Percentiles rank a stretch among this genome's conserved stretches.
These are phyloP conservation scores for Antrozous pallidus DNA, from an alignment of 2,797 vertebrate species.

Conservation along the genomic window DNA sequence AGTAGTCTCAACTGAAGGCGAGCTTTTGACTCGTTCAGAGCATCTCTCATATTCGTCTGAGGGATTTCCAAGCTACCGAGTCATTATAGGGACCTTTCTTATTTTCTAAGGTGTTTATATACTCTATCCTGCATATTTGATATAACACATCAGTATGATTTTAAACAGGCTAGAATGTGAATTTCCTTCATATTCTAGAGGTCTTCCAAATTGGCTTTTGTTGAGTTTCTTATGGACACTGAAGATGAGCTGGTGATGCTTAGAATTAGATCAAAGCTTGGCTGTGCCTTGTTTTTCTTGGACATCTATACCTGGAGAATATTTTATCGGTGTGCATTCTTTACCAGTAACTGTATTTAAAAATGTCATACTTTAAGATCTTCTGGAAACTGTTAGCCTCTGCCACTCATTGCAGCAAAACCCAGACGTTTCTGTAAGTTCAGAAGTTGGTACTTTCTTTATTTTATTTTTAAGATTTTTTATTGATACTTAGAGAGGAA, in stretches of 20 bases:
- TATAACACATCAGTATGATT: background rate
- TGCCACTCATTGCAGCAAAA: background rate
- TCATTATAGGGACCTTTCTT: background rate
- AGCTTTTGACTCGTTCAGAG: background rate
- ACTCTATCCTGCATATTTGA: background rate
- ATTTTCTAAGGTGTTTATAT: background rate
- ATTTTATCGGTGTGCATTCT: background rate
- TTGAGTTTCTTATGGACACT: background rate
- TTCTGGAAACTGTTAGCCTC: conserved; percentile 16
- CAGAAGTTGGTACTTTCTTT: background rate
- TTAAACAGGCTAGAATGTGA: background rate
- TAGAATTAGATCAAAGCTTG: conserved; percentile 23
- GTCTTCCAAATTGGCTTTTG: background rate
- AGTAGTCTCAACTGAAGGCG: background rate
- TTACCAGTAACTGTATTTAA: background rate
- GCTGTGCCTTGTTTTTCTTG: background rate
- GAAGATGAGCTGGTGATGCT: background rate
- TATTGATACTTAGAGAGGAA: background rate
- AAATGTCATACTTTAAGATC: conserved; percentile 29
- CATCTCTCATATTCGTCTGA: background rate
- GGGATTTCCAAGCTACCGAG: background rate
- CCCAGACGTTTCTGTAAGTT: background rate
- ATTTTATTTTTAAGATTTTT: background rate
- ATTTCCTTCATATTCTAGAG: background rate
- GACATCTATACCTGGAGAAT: background rate